Conservation (phyloP, 2,888 invertebrate species). For the Bhutanitis thaidina region DNA sequence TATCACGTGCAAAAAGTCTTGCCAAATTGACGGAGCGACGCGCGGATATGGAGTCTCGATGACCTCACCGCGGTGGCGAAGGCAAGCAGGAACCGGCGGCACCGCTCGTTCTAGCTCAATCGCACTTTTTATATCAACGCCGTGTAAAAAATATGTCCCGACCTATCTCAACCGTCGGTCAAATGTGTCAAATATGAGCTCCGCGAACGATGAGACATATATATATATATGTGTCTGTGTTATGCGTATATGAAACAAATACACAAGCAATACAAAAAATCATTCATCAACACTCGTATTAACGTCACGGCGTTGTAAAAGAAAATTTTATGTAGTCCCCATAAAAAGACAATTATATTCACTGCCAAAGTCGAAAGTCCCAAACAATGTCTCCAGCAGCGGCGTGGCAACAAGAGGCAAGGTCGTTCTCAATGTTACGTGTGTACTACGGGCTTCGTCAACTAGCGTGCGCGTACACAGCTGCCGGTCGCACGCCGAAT, state of each 20-base stretch:
- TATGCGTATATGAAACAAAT: too few relatives aligned
- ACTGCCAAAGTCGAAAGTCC: conserved; percentile 27
- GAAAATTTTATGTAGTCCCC: too few relatives aligned
- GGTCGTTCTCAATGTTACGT: conserved; percentile 66
- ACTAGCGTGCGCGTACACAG: conserved; percentile 20
- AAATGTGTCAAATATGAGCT: conserved; percentile 2
- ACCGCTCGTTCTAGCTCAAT: conserved; percentile 37
- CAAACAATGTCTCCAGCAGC: conserved; percentile 32
- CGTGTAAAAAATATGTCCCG: conserved; percentile 51
- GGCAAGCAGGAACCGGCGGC: conserved; percentile 24
- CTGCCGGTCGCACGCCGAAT: conserved; percentile 12
- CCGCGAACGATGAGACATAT: background rate
- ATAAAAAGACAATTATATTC: conserved; percentile 24
- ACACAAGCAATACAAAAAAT: too few relatives aligned
- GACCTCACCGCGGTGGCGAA: conserved; percentile 42
- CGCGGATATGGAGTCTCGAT: conserved; percentile 33
- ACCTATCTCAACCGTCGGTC: conserved; percentile 63
- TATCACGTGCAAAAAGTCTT: background rate
- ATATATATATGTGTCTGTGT: too few relatives aligned
- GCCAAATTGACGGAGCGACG: conserved; percentile 22
- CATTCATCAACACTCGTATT: too few relatives aligned
- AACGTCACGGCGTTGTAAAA: too few relatives aligned
- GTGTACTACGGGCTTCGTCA: conserved; percentile 11
- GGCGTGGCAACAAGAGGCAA: conserved; percentile 57
- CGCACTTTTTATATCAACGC: conserved; percentile 47